phyloP scores from a whole-genome alignment of 2,888 invertebrate genomes.

The Pheosia tremula region DNA sequence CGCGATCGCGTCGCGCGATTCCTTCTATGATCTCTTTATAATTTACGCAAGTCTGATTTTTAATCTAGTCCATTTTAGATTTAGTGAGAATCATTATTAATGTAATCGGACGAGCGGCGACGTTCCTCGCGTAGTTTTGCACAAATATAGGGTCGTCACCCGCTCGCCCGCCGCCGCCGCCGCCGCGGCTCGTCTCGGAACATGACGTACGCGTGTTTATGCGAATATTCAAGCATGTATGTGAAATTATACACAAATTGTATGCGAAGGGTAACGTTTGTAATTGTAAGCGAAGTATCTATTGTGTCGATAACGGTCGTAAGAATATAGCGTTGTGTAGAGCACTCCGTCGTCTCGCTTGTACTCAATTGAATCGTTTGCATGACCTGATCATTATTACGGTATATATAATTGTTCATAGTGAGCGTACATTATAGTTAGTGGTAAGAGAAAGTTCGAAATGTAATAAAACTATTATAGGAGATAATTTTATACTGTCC shows the following conservation, averaged over 20 bases:
- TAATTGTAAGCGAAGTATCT: slow-evolving; percentile 53
- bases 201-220: slow-evolving; percentile 47
- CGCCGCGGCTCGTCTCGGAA: slow-evolving; percentile 41
- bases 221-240: slow-evolving; percentile 32
- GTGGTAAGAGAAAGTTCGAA: slow-evolving; percentile 42
- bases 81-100: slow-evolving; percentile 34
- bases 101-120: slow-evolving; percentile 33
- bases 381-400: slow-evolving; percentile 36
- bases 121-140: slow-evolving; percentile 51
- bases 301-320: slow-evolving; percentile 23
- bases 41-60: slow-evolving; percentile 65
- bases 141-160: slow-evolving; percentile 37
- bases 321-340: slow-evolving; percentile 48
- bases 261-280: slow-evolving; percentile 58
- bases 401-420: slow-evolving; percentile 44
- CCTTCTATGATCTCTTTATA: slow-evolving; percentile 32
- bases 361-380: slow-evolving; percentile 59
- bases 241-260: slow-evolving; percentile 47
- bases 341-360: slow-evolving; percentile 53
- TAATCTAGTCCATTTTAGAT: slow-evolving; percentile 63
- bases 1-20: neutral
- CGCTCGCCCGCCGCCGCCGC: slow-evolving; percentile 7
- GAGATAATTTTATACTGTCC: slow-evolving; percentile 65
- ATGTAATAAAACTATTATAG: slow-evolving; percentile 60
- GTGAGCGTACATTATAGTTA: slow-evolving; percentile 33